These are phyloP conservation scores for Dione vanillae DNA, from an alignment of 2,888 invertebrate species.

Conservation along the genomic window DNA sequence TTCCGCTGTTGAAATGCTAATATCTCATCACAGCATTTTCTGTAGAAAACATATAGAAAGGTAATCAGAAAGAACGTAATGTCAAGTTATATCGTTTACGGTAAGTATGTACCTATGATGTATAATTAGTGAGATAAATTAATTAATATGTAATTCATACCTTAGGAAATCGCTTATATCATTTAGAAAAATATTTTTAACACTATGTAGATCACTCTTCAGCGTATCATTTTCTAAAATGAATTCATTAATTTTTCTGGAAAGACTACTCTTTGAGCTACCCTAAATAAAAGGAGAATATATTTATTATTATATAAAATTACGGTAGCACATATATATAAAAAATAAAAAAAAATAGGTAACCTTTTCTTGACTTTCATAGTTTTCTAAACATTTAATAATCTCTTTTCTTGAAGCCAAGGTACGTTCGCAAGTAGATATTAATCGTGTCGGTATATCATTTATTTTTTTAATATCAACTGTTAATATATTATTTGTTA, in stretches of 20 bases:
- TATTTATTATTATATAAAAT: not conserved
- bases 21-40: constrained; percentile 65
- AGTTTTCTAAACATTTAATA: constrained; percentile 68
- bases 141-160: constrained; percentile 50
- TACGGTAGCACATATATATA: not conserved
- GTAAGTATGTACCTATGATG: too few relatives aligned
- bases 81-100: too few relatives aligned
- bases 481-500: constrained; percentile 44
- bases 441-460: constrained; percentile 64
- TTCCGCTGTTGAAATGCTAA: constrained; percentile 61
- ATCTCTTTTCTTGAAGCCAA: constrained; percentile 68
- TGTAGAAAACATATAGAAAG: constrained; percentile 48
- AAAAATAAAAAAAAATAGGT: not conserved
- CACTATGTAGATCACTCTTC: constrained; percentile 58
- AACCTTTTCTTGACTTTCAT: constrained; percentile 64
- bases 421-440: constrained; percentile 68
- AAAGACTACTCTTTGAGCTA: constrained; percentile 58
- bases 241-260: constrained; percentile 70
- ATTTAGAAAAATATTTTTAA: constrained; percentile 62
- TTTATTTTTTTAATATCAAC: constrained; percentile 65
- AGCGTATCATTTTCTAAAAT: constrained; percentile 71
- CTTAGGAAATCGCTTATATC: constrained; percentile 64
- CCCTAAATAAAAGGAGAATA: constrained; percentile 50
- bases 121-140: not conserved
- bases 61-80: too few relatives aligned